These are phyloP conservation scores for Platanista minor DNA, from an alignment of 2,113 vertebrate species.

Conservation along the genomic window DNA sequence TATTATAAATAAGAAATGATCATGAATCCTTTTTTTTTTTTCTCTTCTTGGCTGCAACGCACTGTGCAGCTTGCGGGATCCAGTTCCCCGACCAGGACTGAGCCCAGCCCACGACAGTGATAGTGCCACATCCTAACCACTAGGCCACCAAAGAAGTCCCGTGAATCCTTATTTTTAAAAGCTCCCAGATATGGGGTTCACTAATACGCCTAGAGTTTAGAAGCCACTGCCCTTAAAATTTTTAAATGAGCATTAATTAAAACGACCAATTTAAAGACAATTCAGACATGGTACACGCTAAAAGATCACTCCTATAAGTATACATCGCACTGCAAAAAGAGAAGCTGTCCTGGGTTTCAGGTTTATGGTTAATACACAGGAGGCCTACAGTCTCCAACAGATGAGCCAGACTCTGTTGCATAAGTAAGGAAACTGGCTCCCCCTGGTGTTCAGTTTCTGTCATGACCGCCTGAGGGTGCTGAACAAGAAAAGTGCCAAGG, in stretches of 20 bases:
- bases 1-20: background rate
- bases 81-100: no score
- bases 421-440: slow-evolving; percentile 44
- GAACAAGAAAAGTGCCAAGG: background rate
- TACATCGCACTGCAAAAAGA: background rate
- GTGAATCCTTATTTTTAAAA: background rate
- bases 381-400: background rate
- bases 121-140: no score
- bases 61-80: no score
- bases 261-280: background rate
- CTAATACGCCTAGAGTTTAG: background rate
- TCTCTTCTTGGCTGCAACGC: no score
- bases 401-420: background rate
- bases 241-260: background rate
- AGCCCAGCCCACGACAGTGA: no score
- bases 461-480: background rate
- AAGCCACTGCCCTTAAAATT: background rate
- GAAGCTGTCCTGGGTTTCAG: background rate
- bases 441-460: slow-evolving; percentile 45
- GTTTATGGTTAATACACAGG: background rate
- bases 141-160: no score
- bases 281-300: background rate
- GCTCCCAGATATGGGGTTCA: background rate
- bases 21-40: background rate
- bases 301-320: background rate